Conservation (phyloP, 2,797 vertebrate genomes). For the Takifugu ocellatus region DNA sequence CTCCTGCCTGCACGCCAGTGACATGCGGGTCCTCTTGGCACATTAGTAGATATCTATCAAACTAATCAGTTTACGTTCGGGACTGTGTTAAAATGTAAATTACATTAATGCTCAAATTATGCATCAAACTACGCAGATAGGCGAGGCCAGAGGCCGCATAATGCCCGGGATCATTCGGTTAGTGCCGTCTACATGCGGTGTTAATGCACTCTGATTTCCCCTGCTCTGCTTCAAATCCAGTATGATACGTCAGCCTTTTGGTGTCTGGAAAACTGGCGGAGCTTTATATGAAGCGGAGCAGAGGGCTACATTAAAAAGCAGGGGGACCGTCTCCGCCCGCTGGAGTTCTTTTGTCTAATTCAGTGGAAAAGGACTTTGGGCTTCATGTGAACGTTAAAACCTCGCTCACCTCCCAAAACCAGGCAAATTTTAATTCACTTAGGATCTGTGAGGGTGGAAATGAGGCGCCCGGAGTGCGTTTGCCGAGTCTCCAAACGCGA, state of each 20-base stretch:
- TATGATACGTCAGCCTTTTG: conserved; percentile 61
- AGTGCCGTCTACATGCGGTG: conserved; percentile 76
- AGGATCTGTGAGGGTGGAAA: conserved; percentile 61
- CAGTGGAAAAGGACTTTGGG: conserved; percentile 58
- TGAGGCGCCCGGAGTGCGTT: conserved; percentile 62
- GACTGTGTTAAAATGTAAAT: conserved; percentile 84
- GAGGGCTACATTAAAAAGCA: conserved; percentile 67
- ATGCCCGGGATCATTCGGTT: conserved; percentile 75
- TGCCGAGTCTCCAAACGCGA: conserved; percentile 63
- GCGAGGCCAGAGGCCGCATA: conserved; percentile 72
- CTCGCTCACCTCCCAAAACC: conserved; percentile 57
- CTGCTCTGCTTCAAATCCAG: conserved; percentile 75
- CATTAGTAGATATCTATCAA: conserved; percentile 80
- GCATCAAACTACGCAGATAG: conserved; percentile 74
- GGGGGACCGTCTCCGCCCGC: conserved; percentile 58
- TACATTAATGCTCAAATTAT: conserved; percentile 82
- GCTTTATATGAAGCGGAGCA: conserved; percentile 61
- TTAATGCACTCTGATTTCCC: conserved; percentile 77
- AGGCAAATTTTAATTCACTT: conserved; percentile 68
- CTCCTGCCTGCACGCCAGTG: conserved; percentile 67
- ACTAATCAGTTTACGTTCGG: conserved; percentile 82
- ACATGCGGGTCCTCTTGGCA: conserved; percentile 71
- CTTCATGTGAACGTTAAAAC: conserved; percentile 52
- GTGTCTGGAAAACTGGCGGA: conserved; percentile 69
- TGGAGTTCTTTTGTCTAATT: conserved; percentile 72